A percentile compares a stretch with the other conserved stretches of the same genome.
phyloP scores from a whole-genome alignment of 1,140 invertebrate species.

The Tetramorium simillimum region DNA sequence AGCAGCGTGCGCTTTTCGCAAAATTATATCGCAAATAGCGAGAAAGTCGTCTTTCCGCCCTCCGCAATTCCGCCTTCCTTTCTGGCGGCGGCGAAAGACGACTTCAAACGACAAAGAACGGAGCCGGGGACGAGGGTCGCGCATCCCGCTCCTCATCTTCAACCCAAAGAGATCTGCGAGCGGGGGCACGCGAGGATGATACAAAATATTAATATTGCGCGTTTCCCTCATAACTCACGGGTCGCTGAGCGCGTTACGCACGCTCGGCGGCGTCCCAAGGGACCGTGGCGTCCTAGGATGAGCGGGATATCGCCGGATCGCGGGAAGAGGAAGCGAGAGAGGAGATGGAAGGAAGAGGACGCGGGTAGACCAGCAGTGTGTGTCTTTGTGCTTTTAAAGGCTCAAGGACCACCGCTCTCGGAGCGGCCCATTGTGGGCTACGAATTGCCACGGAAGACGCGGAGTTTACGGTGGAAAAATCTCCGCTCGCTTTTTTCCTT shows the following conservation, averaged over 20 bases:
- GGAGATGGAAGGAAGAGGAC: slow-evolving; percentile 19
- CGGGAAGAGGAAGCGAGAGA: slow-evolving; percentile 12
- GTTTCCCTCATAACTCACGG: slow-evolving; percentile 85
- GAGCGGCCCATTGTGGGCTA: slow-evolving; percentile 79
- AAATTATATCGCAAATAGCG: not conserved
- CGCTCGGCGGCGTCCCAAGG: slow-evolving; percentile 83
- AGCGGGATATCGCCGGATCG: slow-evolving; percentile 77
- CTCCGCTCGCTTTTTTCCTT: not conserved
- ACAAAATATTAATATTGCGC: slow-evolving; percentile 86
- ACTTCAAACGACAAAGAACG: slow-evolving; percentile 83
- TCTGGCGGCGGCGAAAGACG: slow-evolving; percentile 58
- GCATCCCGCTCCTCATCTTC: slow-evolving; percentile 67
- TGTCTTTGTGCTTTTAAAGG: slow-evolving; percentile 83
- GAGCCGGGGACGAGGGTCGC: slow-evolving; percentile 70
- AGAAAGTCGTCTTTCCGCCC: not conserved
- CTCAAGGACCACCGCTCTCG: slow-evolving; percentile 75
- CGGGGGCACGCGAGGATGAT: slow-evolving; percentile 83
- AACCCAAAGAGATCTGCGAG: slow-evolving; percentile 14
- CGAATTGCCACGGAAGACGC: slow-evolving; percentile 77
- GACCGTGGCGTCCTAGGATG: slow-evolving; percentile 77
- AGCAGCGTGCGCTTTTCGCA: not conserved
- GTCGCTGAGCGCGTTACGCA: slow-evolving; percentile 84
- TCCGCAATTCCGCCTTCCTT: slow-evolving; percentile 4
- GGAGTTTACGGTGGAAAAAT: slow-evolving; percentile 64
- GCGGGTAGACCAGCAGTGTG: slow-evolving; percentile 32